Evolutionary conservation across 2,797 vertebrate genomes (phyloP).

Genomic region (Mus minutoides): DNA sequence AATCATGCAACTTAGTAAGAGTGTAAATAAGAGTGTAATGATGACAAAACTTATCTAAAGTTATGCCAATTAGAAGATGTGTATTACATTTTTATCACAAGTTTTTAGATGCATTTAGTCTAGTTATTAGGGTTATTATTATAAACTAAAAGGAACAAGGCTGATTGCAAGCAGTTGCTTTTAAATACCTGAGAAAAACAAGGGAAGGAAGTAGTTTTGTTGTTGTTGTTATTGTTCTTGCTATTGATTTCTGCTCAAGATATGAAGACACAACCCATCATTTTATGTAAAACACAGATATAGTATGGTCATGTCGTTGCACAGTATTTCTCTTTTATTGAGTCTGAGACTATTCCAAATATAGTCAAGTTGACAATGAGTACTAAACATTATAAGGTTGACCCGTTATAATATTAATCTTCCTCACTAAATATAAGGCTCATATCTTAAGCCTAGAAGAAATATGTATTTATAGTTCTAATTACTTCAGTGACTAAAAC

Average conservation of each 20-base stretch:
- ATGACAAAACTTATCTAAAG: neutral
- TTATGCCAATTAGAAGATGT: neutral
- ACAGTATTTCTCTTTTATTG: neutral
- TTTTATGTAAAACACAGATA: neutral
- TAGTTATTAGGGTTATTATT: neutral
- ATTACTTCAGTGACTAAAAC: neutral
- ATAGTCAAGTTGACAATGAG: neutral
- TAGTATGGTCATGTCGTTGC: too few relatives aligned
- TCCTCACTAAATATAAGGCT: neutral
- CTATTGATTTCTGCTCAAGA: neutral
- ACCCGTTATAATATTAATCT: neutral
- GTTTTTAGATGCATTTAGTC: neutral
- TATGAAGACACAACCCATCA: neutral
- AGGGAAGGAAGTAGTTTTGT: neutral
- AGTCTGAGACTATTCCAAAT: neutral
- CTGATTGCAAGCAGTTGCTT: neutral
- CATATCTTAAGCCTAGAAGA: neutral
- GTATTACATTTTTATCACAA: neutral
- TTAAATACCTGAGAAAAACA: neutral
- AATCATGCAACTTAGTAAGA: conserved; percentile 27
- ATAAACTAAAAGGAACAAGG: neutral
- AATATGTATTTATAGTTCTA: neutral
- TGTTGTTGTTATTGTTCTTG: neutral
- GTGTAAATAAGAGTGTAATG: neutral
- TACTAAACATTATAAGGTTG: neutral